Evolutionary conservation across 2,797 vertebrate species (phyloP).

Genomic region (Lepilemur septentrionalis): DNA sequence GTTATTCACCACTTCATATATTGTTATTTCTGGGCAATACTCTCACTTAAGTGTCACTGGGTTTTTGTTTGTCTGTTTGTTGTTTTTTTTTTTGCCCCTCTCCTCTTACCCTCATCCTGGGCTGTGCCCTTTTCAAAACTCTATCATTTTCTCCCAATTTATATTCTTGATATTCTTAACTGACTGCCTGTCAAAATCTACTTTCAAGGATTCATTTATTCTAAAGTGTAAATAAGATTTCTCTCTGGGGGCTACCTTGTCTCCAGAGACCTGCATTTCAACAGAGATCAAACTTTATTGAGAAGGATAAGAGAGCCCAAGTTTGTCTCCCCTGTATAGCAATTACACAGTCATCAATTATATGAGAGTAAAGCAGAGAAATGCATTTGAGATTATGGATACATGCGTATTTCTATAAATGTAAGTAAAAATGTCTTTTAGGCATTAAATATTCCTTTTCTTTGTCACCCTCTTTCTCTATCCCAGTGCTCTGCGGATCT

Average conservation of each 20-base stretch:
- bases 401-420: neutral
- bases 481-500: neutral
- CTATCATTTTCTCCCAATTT: neutral
- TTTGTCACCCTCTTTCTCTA: neutral
- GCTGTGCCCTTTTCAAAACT: neutral
- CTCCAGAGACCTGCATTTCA: neutral
- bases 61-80: neutral
- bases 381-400: neutral
- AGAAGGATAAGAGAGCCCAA: neutral
- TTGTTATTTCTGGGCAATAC: neutral
- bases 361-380: neutral
- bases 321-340: neutral
- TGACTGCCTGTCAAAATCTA: neutral
- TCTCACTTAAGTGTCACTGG: neutral
- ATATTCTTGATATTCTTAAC: neutral
- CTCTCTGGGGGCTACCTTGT: neutral
- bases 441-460: neutral
- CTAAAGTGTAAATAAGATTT: conserved; percentile 44
- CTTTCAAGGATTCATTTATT: neutral
- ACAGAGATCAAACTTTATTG: neutral
- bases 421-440: neutral
- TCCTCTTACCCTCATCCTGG: neutral
- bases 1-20: neutral
- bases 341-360: neutral
- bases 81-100: neutral